Base-by-base conservation (phyloP, 2,797 vertebrate species). In the Lepus townsendii region DNA sequence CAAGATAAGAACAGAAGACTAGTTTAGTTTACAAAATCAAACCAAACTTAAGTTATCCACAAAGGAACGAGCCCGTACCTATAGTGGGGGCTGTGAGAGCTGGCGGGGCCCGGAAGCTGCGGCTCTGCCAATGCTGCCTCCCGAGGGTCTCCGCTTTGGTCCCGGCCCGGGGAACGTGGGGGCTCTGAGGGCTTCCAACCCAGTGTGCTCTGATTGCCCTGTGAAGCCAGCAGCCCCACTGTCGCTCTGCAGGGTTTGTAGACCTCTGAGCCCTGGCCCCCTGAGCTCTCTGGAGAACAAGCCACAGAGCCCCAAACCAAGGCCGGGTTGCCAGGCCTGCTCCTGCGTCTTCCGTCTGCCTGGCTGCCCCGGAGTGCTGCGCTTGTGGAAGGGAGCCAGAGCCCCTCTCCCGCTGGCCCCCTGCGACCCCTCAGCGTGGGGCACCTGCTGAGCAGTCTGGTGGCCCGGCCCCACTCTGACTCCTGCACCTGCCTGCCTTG, bases 111-210 rank as follows among this genome's bases (percentile, higher is more conserved):
- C n/a, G 7, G 54, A 20, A 72, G 63, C 38, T 88, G 20, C 69
- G 3, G 2, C 65, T 78, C 38, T 38, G 7, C 75, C 9, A 8
- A 42, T 0, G 11, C 60, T 0, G 42, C 42, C 72, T 73, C 71
- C 76, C n/a, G 69, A 19, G 50, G 20, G 14, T 90, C 47, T 62
- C 63, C 4, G 7, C 42, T 86, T 85, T 80, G 83, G 84, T 26
- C 90, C 3, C 3, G 1, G 66, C 80, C 52, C 22, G 38, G 62
- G 57, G 87, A 35, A 83, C 68, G 27, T 69, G 88, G 88, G 90
- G 90, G 92, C 38, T 89, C 90, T 72, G 80, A 95, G 72, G 35
- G 27, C 22, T 78, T 91, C 88, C 87, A 84, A 90, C 42, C 83
- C 47, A 13, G 32, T 22, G 26, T 42, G 38, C 87, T 90, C 90